Conservation (phyloP, 2,797 vertebrate genomes). For the Silurus aristotelis region DNA sequence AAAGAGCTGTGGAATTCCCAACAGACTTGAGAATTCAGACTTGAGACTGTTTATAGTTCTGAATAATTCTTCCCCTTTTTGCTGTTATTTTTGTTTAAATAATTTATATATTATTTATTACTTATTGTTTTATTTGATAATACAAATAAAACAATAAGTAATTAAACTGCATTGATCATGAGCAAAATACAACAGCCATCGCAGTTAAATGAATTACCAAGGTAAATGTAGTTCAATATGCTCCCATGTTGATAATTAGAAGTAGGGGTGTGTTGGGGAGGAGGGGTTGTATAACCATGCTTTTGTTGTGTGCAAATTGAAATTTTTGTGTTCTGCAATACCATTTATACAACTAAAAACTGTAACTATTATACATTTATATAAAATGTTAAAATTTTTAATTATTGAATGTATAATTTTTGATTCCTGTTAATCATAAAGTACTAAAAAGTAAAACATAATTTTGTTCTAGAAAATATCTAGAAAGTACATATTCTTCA, state of each 20-base stretch:
- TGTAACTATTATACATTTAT: background rate
- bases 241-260: background rate
- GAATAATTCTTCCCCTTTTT: background rate
- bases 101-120: no score
- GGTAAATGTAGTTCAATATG: background rate
- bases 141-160: background rate
- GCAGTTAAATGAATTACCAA: background rate
- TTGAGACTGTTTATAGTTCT: background rate
- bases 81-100: background rate
- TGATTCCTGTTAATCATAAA: no score
- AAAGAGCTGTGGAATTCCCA: background rate
- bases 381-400: background rate
- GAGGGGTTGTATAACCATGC: no score
- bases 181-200: background rate
- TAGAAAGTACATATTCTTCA: background rate
- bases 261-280: background rate
- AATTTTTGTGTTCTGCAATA: background rate
- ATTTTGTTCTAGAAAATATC: background rate
- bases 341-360: background rate
- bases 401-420: background rate
- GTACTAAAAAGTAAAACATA: background rate
- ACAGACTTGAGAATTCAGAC: background rate
- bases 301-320: background rate
- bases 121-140: no score
- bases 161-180: background rate